A percentile compares a stretch with the other conserved stretches of the same genome.
Evolutionary conservation across 2,797 vertebrate genomes (phyloP).

Genomic region (Acestrorhynchus altus): DNA sequence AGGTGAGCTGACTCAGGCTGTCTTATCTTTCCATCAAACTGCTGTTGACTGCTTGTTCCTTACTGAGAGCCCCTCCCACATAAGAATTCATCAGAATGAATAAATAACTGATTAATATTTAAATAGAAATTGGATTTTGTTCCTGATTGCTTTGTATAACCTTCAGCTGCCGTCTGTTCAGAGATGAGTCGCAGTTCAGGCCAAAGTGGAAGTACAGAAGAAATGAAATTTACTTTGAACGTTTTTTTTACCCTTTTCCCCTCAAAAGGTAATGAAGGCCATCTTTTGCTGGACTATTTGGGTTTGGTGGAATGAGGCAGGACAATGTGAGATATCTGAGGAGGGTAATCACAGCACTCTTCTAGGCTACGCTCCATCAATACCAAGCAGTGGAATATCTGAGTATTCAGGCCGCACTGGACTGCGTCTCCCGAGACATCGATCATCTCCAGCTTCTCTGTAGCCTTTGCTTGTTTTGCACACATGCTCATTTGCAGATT

Average conservation of each 20-base stretch:
- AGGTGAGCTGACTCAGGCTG: too few relatives aligned
- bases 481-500: constrained; percentile 64
- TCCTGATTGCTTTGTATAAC: neutral
- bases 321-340: constrained; percentile 6
- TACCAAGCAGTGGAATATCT: constrained; percentile 46
- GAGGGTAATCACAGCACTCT: constrained; percentile 42
- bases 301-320: constrained; percentile 27
- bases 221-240: constrained; percentile 35
- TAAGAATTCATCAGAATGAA: too few relatives aligned
- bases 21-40: too few relatives aligned
- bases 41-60: too few relatives aligned
- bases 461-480: constrained; percentile 56
- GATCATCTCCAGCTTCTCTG: constrained; percentile 51
- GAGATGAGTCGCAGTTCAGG: constrained; percentile 10
- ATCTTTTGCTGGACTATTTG: constrained; percentile 35
- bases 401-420: constrained; percentile 49
- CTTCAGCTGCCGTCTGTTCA: constrained; percentile 6
- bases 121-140: constrained; percentile 24
- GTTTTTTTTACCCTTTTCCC: constrained; percentile 14
- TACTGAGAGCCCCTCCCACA: too few relatives aligned
- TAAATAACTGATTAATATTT: neutral
- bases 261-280: constrained; percentile 37
- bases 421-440: constrained; percentile 50
- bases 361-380: constrained; percentile 34
- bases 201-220: constrained; percentile 2